Conservation (phyloP, 2,888 invertebrate genomes). For the Heliconius cydno region DNA sequence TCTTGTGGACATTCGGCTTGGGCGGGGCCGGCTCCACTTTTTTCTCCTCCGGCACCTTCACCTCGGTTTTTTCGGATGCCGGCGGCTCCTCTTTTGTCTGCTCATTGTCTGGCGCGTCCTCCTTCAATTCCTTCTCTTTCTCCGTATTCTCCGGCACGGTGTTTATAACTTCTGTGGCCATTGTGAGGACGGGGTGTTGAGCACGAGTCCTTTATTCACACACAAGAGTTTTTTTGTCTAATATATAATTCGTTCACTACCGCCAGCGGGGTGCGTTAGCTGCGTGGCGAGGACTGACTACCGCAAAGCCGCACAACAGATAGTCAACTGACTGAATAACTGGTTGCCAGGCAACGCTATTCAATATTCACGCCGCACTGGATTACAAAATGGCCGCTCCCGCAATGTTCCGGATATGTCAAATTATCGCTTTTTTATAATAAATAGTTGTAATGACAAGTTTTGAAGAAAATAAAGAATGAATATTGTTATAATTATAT, state of each 20-base stretch:
- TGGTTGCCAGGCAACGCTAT: slow-evolving; percentile 62
- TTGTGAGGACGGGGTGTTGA: slow-evolving; percentile 63
- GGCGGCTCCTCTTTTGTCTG: slow-evolving; percentile 74
- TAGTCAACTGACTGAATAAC: slow-evolving; percentile 54
- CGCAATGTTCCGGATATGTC: slow-evolving; percentile 30
- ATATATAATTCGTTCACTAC: slow-evolving; percentile 50
- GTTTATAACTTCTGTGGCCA: slow-evolving; percentile 91
- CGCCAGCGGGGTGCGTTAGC: slow-evolving; percentile 51
- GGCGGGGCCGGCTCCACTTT: slow-evolving; percentile 87
- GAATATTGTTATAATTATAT: background rate
- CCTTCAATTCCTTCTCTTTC: slow-evolving; percentile 84
- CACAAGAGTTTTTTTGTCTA: slow-evolving; percentile 49
- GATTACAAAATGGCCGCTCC: slow-evolving; percentile 58
- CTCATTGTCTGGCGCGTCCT: slow-evolving; percentile 78
- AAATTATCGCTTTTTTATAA: slow-evolving; percentile 21
- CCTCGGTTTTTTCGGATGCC: slow-evolving; percentile 77
- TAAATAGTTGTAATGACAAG: background rate
- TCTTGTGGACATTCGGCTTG: slow-evolving; percentile 92
- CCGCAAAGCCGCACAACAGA: slow-evolving; percentile 50
- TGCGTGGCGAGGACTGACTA: slow-evolving; percentile 51
- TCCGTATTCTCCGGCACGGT: slow-evolving; percentile 86
- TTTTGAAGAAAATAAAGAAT: background rate
- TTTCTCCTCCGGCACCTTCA: slow-evolving; percentile 73
- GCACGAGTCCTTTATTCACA: slow-evolving; percentile 53
- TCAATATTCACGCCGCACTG: slow-evolving; percentile 48